Evolutionary conservation across 1,140 invertebrate species (phyloP).

Genomic region (Heliconius himera): DNA sequence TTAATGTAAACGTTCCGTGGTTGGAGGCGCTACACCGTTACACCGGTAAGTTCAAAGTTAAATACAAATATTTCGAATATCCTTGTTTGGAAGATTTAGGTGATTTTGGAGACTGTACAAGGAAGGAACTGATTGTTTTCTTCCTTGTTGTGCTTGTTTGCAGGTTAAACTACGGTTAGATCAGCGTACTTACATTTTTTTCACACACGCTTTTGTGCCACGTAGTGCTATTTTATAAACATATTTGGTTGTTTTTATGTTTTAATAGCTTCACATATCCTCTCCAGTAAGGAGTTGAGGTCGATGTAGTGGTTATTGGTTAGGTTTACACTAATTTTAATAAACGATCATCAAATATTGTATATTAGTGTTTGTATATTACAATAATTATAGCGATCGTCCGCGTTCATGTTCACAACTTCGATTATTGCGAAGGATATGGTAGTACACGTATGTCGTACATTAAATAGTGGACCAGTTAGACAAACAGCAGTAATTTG

Average conservation of each 20-base stretch:
- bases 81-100: background rate
- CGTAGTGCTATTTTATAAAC: no score
- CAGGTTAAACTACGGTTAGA: no score
- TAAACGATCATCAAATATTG: background rate
- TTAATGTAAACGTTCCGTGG: constrained; percentile 58
- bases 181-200: no score
- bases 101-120: background rate
- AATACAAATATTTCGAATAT: background rate
- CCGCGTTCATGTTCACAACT: background rate
- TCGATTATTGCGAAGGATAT: background rate
- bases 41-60: constrained; percentile 4
- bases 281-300: background rate
- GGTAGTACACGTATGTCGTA: background rate
- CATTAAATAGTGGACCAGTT: no score
- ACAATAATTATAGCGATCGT: background rate
- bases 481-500: no score
- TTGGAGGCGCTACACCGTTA: constrained; percentile 18
- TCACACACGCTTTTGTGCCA: no score
- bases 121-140: background rate
- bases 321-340: no score
- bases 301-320: background rate
- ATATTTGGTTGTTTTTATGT: background rate
- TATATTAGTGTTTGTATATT: background rate
- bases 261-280: background rate
- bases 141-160: background rate